Conservation (phyloP, 2,113 vertebrate species). For the Hippocampus zosterae region DNA sequence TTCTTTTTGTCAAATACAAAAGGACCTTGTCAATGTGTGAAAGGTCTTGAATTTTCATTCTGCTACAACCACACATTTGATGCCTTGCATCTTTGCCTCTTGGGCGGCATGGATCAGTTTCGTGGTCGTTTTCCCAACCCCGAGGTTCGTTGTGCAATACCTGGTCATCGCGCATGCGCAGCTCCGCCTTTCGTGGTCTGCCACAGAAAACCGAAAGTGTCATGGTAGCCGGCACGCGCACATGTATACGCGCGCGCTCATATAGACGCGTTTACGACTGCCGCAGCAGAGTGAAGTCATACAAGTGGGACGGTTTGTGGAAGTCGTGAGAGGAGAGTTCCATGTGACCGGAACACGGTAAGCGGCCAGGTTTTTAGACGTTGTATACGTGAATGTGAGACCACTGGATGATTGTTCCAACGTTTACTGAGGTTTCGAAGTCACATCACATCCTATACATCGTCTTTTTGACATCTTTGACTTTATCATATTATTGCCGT, state of each 20-base stretch:
- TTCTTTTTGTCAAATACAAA: too few relatives aligned
- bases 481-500: not conserved
- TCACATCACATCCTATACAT: not conserved
- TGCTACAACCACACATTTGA: too few relatives aligned
- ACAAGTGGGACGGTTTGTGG: constrained; percentile 30
- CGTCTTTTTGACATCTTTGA: not conserved
- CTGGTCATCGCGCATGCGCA: constrained; percentile 35
- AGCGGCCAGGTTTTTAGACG: constrained; percentile 8
- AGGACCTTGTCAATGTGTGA: too few relatives aligned
- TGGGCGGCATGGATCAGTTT: too few relatives aligned
- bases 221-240: not conserved
- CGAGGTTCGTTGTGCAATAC: too few relatives aligned
- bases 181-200: constrained; percentile 20
- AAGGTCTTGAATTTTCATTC: too few relatives aligned
- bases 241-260: not conserved
- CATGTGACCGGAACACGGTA: constrained; percentile 40
- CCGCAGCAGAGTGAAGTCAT: constrained; percentile 26
- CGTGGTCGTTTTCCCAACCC: too few relatives aligned
- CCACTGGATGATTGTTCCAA: not conserved
- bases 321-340: constrained; percentile 5
- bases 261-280: constrained; percentile 13
- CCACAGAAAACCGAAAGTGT: constrained; percentile 37
- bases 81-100: too few relatives aligned
- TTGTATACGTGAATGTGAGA: not conserved
- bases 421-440: not conserved